phyloP scores from a whole-genome alignment of 2,113 vertebrate genomes.

The Dasypus novemcinctus region DNA sequence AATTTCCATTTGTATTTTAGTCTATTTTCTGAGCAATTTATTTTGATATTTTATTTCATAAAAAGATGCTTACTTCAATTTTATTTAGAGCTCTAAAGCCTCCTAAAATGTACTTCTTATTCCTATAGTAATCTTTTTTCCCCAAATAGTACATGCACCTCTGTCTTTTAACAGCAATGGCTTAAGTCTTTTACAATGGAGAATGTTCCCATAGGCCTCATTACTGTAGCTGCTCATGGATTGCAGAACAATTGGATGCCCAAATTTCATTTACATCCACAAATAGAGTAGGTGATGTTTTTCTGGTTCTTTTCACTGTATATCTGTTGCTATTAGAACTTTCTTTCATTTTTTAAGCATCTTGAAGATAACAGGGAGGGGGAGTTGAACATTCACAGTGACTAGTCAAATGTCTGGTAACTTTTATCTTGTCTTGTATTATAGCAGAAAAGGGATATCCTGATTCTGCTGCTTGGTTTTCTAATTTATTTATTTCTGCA shows the following conservation, averaged over 20 bases:
- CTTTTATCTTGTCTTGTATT: not conserved
- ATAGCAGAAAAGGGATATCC: not conserved
- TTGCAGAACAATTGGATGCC: not conserved
- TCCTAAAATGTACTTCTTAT: not conserved
- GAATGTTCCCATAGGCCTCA: not conserved
- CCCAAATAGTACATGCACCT: not conserved
- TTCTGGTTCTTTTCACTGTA: not conserved
- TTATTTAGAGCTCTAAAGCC: not conserved
- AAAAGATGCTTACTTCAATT: not conserved
- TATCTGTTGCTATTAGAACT: not conserved
- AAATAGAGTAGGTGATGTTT: not conserved
- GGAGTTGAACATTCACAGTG: not conserved
- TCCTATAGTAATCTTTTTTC: not conserved
- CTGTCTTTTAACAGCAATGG: not conserved
- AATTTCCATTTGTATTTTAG: not conserved
- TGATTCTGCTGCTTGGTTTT: not conserved
- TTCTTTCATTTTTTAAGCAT: not conserved
- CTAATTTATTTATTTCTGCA: not conserved
- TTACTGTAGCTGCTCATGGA: not conserved
- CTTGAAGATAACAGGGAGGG: not conserved
- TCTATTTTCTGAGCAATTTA: constrained; percentile 1
- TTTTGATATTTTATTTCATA: constrained; percentile 1
- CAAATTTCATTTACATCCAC: not conserved
- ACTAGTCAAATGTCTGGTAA: not conserved
- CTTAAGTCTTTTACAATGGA: not conserved